These are phyloP conservation scores for mouse (Mus musculus) DNA, from an alignment of 2,113 vertebrate species.

Conservation along the genomic window GRCm39 chr11:55799001-55799500, in stretches of 20 bases:
- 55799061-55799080: background rate
- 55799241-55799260: background rate
- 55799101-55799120: background rate
- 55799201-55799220: background rate
- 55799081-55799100: slow-evolving; percentile 15
- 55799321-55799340: no score
- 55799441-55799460: slow-evolving; percentile 52
- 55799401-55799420: slow-evolving; percentile 73
- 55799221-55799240: background rate
- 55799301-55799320: background rate
- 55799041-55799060: slow-evolving; percentile 24
- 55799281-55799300: background rate
- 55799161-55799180: background rate
- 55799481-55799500: slow-evolving; percentile 56
- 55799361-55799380: background rate
- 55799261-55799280: background rate
- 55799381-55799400: background rate
- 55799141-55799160: slow-evolving; percentile 1
- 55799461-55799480: slow-evolving; percentile 55
- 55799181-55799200: background rate
- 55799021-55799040: background rate
- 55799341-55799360: background rate
- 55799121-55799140: slow-evolving; percentile 45
- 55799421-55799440: slow-evolving; percentile 60
- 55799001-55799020: background rate